Base-by-base conservation (phyloP, 1,140 invertebrate species). In the Caenorhabditis latens region DNA sequence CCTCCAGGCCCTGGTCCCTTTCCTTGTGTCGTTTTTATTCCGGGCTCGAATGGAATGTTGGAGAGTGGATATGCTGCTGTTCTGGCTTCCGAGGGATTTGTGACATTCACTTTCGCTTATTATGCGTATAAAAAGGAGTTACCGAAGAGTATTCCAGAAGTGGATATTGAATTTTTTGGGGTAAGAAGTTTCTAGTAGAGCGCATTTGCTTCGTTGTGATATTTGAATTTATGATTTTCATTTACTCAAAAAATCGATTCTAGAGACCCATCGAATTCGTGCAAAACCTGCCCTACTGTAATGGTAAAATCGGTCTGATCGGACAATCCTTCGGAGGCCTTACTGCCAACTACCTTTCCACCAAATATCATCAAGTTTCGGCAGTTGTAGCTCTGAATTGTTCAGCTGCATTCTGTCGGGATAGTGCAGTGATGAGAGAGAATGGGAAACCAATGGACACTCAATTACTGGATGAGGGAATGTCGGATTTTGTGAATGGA, bases 51-150 rank as follows among this genome's bases (percentile, higher is more conserved):
- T 79, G 43, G 43, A 79, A 50, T 50, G 46, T 21, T 79, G 7
- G 43, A 48, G 14, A 50, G 46, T 79, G 71, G 71, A 50, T 50
- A 79, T 24, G 71, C 71, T 19, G 71, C 71, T 50, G 71, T 79
- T 13, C 13, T 79, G n/a, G 71, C 71, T 79, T 79, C 71, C 24
- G 71, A 79, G 53, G 71, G 71, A 24, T 79, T 50, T 53, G 4
- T 50, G 1, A 50, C 46, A 5, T 48, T 50, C 9, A 79, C 71
- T 8, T 79, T 79, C 24, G 71, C 46, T 11, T 79, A 79, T 50
- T 79, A 43, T 46, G 65, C 65, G 19, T 71, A 71, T 71, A 71
- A 71, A 19, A 71, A 71, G n/a, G 71, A 79, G 6, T 32, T 79
- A 46, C 71, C 71, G 13, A 79, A 14, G 24, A 32, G 14, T 14